Percentiles rank a stretch among this genome's conserved stretches.
Conservation (phyloP, 2,888 invertebrate species). For the Idaea dimidiata region DNA sequence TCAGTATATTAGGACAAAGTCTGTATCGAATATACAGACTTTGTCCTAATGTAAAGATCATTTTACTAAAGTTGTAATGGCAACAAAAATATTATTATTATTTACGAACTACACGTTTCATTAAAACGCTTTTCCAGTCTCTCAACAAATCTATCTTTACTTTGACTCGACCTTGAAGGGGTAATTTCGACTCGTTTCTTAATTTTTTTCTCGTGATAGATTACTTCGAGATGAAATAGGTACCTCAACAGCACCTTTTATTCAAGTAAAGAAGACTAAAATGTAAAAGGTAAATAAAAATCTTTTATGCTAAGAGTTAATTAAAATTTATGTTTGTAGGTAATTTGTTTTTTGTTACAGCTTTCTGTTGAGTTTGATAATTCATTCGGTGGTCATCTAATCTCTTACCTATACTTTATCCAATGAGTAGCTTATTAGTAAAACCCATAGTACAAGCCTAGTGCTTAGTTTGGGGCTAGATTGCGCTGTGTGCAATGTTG, state of each 20-base stretch:
- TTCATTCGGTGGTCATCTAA: not conserved
- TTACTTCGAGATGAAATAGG: not conserved
- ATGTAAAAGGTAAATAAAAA: constrained; percentile 17
- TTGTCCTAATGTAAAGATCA: not conserved
- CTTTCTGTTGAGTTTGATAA: not conserved
- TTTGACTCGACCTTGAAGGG: constrained; percentile 21
- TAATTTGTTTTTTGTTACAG: not conserved
- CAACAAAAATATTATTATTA: not conserved
- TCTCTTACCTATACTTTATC: not conserved
- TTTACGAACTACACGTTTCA: constrained; percentile 8
- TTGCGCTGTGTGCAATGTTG: no score
- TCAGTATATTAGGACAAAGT: no score
- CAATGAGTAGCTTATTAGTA: not conserved
- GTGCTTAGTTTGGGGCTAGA: no score
- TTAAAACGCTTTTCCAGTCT: constrained; percentile 12
- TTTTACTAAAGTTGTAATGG: not conserved
- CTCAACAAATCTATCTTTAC: constrained; percentile 23
- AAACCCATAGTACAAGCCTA: no score
- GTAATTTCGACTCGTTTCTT: constrained; percentile 15
- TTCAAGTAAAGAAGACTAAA: not conserved
- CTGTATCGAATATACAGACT: no score
- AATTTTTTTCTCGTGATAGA: not conserved
- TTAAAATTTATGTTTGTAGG: not conserved
- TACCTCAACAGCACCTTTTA: constrained; percentile 15
- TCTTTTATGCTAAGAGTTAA: constrained; percentile 2